These are phyloP conservation scores for Benthosema pterotum DNA, from an alignment of 2,797 vertebrate species.

Conservation along the genomic window DNA sequence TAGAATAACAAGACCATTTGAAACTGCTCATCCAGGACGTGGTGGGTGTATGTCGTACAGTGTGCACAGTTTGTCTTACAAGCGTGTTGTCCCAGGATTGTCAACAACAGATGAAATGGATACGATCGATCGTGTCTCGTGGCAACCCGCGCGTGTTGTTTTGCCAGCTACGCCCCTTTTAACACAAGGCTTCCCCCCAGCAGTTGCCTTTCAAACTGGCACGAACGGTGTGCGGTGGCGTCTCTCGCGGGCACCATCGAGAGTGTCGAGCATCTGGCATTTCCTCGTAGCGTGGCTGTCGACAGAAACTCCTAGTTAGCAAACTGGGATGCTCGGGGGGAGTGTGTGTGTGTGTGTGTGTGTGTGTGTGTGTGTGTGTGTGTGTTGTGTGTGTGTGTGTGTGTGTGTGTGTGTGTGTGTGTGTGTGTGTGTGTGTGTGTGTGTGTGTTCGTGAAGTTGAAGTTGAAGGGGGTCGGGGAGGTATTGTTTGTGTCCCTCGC, in stretches of 20 bases:
- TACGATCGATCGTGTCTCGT: conserved; percentile 1
- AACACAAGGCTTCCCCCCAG: conserved; percentile 10
- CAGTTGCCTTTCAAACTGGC: conserved; percentile 30
- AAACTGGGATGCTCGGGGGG: conserved; percentile 23
- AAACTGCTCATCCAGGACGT: conserved; percentile 14
- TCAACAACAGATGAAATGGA: conserved; percentile 22
- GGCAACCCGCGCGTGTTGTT: conserved; percentile 3
- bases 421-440: too few relatives aligned
- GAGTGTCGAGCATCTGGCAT: conserved; percentile 63
- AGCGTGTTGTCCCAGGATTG: conserved; percentile 8
- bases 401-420: too few relatives aligned
- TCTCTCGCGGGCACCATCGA: too few relatives aligned
- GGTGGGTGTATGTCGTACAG: too few relatives aligned
- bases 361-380: too few relatives aligned
- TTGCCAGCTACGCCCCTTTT: background rate
- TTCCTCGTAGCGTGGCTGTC: conserved; percentile 32
- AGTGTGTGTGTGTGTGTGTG: background rate
- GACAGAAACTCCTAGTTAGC: conserved; percentile 48
- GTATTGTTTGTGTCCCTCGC: too few relatives aligned
- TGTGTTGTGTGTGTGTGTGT: too few relatives aligned
- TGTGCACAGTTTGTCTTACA: background rate
- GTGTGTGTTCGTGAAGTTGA: conserved; percentile 19
- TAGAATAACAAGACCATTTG: background rate
- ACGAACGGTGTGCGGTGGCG: conserved; percentile 28
- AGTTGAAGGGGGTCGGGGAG: too few relatives aligned